Evolutionary conservation across 2,797 vertebrate species (phyloP).

Genomic region (Melanotaenia trifasciata): DNA sequence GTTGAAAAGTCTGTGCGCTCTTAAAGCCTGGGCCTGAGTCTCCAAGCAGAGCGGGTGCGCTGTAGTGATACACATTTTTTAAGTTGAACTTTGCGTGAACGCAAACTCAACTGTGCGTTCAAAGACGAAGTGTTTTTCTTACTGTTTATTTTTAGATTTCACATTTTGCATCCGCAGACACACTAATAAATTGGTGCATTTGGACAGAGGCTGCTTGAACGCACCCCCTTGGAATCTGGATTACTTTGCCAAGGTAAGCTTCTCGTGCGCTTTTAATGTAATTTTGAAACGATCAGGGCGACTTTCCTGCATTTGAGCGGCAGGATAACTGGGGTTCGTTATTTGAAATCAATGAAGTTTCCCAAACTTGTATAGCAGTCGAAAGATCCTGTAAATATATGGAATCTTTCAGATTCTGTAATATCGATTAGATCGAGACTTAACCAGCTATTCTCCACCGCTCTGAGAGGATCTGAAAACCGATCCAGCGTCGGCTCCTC

Average conservation of each 20-base stretch:
- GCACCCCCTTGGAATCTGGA: conserved; percentile 44
- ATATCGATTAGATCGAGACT: neutral
- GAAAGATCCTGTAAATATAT: neutral
- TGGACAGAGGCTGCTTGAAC: conserved; percentile 10
- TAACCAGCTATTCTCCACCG: conserved; percentile 4
- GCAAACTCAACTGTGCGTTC: neutral
- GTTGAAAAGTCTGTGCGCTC: conserved; percentile 45
- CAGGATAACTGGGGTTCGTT: too few species aligned
- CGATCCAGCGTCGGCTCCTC: conserved; percentile 14
- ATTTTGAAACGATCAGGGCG: neutral
- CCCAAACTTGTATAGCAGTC: too few species aligned
- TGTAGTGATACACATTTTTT: conserved; percentile 6
- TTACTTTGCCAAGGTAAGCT: conserved; percentile 61
- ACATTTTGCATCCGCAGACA: neutral
- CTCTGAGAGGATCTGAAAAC: conserved; percentile 6
- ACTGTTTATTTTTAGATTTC: neutral
- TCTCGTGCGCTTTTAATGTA: neutral
- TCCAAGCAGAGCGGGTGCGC: conserved; percentile 18
- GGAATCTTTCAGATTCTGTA: neutral
- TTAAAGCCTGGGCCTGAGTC: conserved; percentile 12
- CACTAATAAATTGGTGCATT: conserved; percentile 40
- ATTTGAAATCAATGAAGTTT: neutral
- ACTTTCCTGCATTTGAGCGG: neutral
- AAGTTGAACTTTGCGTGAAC: neutral
- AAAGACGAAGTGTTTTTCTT: neutral